Percentiles rank a stretch among this genome's conserved stretches.
Conservation (phyloP, 2,113 vertebrate genomes). For the Istiophorus platypterus region DNA sequence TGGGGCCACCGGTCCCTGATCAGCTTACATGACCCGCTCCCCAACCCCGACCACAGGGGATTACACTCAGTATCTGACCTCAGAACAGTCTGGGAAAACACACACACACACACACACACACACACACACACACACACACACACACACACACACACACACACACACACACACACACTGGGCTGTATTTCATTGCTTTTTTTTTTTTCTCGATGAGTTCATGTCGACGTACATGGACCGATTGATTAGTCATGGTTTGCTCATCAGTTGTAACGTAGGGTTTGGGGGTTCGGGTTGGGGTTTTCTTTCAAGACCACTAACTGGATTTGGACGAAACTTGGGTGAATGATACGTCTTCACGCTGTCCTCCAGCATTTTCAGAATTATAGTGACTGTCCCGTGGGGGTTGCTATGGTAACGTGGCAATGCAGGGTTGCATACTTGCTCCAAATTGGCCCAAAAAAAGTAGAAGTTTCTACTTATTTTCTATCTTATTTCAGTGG, state of each 20-base stretch:
- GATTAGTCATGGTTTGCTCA: neutral
- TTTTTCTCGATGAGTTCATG: neutral
- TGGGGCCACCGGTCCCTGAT: slow-evolving; percentile 56
- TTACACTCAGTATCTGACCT: slow-evolving; percentile 58
- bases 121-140: too few species aligned
- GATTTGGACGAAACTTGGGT: neutral
- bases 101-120: too few species aligned
- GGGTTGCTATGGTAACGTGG: neutral
- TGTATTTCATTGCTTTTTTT: neutral
- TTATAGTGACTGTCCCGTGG: neutral
- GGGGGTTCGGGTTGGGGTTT: too few species aligned
- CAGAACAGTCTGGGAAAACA: slow-evolving; percentile 29
- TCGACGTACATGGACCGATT: too few species aligned
- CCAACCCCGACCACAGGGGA: slow-evolving; percentile 52
- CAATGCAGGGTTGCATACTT: too few species aligned
- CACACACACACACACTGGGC: too few species aligned
- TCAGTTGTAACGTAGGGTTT: neutral
- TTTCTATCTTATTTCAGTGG: too few species aligned
- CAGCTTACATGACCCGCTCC: slow-evolving; percentile 59
- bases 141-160: too few species aligned
- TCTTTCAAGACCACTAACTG: neutral
- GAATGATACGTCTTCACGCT: neutral
- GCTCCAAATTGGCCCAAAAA: too few species aligned
- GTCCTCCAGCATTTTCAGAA: neutral
- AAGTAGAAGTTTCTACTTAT: too few species aligned